Base-by-base conservation (phyloP, 92 coral and sea anemone genomes). In the Meandrina meandrites region DNA sequence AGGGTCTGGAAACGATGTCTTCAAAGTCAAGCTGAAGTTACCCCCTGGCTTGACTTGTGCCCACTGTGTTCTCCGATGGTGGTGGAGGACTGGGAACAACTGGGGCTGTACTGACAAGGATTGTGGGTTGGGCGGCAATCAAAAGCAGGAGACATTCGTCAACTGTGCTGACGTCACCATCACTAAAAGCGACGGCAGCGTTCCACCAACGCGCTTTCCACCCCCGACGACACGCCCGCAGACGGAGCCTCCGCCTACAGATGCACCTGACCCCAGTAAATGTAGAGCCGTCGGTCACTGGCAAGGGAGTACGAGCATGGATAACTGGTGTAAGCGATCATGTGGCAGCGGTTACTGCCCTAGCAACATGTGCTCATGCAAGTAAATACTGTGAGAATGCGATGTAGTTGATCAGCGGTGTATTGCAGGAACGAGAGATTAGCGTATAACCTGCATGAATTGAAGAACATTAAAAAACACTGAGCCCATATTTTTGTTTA, bases 51-150 rank as follows among this genome's bases (percentile, higher is more conserved):
- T 92, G 79, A 86, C 89, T 8, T 92, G 92, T 54, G 80, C 48
- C 32, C 95, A 74, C 72, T 92, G 95, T 70, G 95, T 92, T 47
- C 45, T 92, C 5, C 95, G 87, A 82, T 92, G 95, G 92, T 82
- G 87, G 82, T 92, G 78, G 62, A 89, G 80, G 76, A 71, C 91
- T 13, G 95, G 90, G 5, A 92, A 92, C 47, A 90, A 85, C 88
- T 90, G 92, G 87, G 91, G 86, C 10, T 82, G 93, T 68, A 16
- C 74, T 5, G 84, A 80, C 32, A 76, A 83, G 24, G 19, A 75
- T 7, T 91, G 91, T 28, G 94, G 91, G 14, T 64, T 79, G 28
- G 91, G 94, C 18, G 37, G 30, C 67, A 89, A 86, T 2, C 40
- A 18, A 5, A 53, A 45, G 34, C 95, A 90, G 82, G 92, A 93